phyloP scores from a whole-genome alignment of 2,113 vertebrate species.

The Opisthocomus hoazin region DNA sequence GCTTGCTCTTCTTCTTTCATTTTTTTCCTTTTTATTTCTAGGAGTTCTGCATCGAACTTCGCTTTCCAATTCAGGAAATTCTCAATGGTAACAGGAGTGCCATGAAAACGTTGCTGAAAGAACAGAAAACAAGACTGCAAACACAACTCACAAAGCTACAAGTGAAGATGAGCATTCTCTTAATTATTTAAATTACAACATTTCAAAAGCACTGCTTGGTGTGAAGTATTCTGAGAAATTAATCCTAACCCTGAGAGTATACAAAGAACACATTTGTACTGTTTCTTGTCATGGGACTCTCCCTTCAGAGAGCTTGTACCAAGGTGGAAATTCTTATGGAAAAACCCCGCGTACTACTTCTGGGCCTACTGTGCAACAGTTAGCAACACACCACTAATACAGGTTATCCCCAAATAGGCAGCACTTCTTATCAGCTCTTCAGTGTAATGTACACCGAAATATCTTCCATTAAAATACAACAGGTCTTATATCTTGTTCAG shows the following conservation, averaged over 20 bases:
- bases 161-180: neutral
- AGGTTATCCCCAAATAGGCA: neutral
- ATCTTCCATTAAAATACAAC: neutral
- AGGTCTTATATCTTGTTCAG: neutral
- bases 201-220: neutral
- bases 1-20: constrained; percentile 94
- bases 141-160: neutral
- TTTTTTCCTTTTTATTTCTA: constrained; percentile 85
- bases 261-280: neutral
- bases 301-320: neutral
- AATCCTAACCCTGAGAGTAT: neutral
- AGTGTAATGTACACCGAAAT: neutral
- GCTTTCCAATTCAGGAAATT: constrained; percentile 95
- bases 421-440: neutral
- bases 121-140: neutral
- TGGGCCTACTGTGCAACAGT: neutral
- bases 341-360: accelerated
- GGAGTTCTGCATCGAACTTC: constrained; percentile 86
- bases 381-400: neutral
- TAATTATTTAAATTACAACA: neutral
- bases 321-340: neutral
- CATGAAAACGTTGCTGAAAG: constrained; percentile 85
- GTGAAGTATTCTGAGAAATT: neutral
- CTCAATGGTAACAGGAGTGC: constrained; percentile 95
- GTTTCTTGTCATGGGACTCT: neutral